A percentile compares a stretch with the other conserved stretches of the same genome.
phyloP scores from a whole-genome alignment of 2,888 invertebrate genomes.

The Bugula neritina region DNA sequence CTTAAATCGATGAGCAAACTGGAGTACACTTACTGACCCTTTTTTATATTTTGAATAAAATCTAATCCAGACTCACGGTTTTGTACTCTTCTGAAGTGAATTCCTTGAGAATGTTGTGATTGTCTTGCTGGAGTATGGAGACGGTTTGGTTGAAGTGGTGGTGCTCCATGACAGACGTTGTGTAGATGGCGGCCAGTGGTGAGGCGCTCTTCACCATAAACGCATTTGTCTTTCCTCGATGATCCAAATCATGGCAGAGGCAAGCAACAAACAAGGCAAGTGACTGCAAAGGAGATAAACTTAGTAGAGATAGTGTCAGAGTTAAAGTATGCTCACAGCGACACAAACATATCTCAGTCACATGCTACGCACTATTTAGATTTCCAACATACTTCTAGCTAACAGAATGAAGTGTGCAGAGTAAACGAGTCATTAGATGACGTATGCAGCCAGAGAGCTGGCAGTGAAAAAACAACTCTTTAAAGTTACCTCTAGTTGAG shows the following conservation, averaged over 20 bases:
- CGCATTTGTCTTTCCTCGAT: constrained; percentile 78
- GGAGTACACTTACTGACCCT: no score
- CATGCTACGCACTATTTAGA: no score
- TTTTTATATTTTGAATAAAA: no score
- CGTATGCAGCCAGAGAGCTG: no score
- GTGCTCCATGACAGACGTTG: constrained; percentile 79
- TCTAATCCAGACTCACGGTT: constrained; percentile 49
- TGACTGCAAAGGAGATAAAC: constrained; percentile 64
- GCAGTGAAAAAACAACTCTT: no score
- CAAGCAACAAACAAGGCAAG: constrained; percentile 73
- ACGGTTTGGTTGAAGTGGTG: constrained; percentile 84
- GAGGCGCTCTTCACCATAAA: constrained; percentile 77
- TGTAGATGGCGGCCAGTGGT: constrained; percentile 75
- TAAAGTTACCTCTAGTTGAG: constrained; percentile 60
- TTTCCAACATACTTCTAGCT: no score
- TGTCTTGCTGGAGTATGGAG: constrained; percentile 73
- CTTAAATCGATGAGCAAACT: no score
- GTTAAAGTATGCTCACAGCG: no score
- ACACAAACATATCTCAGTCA: no score
- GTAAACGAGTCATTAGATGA: no score
- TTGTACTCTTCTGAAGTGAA: constrained; percentile 69
- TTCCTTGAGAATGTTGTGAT: constrained; percentile 76
- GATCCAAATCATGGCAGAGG: constrained; percentile 79
- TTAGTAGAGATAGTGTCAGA: no score
- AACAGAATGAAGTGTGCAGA: no score